Evolutionary conservation across 1,140 invertebrate genomes (phyloP), one percentile per base, ranked within the genome.

Genomic region (Hylyphantes graminicola): DNA sequence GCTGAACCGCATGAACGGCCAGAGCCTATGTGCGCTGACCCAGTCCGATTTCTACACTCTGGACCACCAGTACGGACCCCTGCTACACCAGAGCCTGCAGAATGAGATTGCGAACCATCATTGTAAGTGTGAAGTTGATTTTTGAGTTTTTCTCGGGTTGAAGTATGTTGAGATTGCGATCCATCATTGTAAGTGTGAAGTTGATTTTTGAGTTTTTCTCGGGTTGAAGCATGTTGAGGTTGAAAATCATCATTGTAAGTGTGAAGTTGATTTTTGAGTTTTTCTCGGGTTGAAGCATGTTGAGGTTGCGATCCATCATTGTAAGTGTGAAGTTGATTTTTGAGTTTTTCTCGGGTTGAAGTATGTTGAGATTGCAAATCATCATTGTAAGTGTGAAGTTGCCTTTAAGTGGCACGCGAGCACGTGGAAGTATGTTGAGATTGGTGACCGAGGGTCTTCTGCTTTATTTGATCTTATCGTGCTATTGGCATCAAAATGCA

Each of bases 1-100:
- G 67, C 48, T 76, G 51, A 86, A 86, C n/a, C 53, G 82, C 21
- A 85, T 87, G 86, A 75, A 78, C 50, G 87, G 87, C n/a, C 85
- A 79, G 63, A 85, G 80, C 6, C 59, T 87, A 12, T 87, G 87
- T 77, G 57, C 68, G n/a, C 59, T 87, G 54, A 55, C 85, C 55
- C 59, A 83, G 35, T 64, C 57, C 15, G 83, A 87, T 50, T 87
- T 87, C 48, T 86, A 80, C 54, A 73, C 72, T n/a, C 35, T 87
- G 50, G 86, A 86, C 77, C 72, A 82, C 11, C 80, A 85, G 72
- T 87, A 85, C 61, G 87, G 87, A 35, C n/a, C 59, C 53, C 17
- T 81, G 15, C 64, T 87, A 7, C 85, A 81, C 50, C 85, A 87
- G 17, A 84, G 86, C 53, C 63, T 87, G 19, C 86, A 87, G 57